A percentile compares a stretch with the other conserved stretches of the same genome.
phyloP scores from a whole-genome alignment of 2,113 vertebrate genomes.

The Jacana jacana region DNA sequence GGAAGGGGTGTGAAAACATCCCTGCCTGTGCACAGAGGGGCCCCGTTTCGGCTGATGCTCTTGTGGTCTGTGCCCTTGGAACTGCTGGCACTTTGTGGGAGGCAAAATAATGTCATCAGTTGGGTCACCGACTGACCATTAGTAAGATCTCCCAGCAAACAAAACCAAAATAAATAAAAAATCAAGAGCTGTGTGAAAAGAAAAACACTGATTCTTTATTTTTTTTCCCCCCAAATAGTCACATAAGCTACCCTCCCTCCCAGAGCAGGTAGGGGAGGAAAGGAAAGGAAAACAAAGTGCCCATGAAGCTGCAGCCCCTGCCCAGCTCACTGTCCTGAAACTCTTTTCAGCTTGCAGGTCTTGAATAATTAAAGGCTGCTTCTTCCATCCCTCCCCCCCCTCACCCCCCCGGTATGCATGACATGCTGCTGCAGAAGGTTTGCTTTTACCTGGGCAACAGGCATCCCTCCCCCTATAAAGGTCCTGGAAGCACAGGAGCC shows the following conservation, averaged over 20 bases:
- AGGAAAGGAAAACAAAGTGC: background rate
- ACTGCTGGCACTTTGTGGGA: background rate
- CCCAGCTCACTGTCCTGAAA: constrained; percentile 21
- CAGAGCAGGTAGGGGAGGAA: background rate
- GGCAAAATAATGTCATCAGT: background rate
- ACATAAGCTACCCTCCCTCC: background rate
- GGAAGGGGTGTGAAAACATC: background rate
- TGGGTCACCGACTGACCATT: background rate
- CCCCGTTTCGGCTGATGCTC: background rate
- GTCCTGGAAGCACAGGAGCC: background rate
- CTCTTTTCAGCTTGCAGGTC: background rate
- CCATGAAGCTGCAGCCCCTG: background rate
- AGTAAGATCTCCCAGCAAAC: background rate
- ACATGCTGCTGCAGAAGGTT: background rate
- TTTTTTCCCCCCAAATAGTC: background rate
- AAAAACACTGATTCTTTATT: background rate
- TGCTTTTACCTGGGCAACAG: background rate
- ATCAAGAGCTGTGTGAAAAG: background rate
- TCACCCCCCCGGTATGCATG: background rate
- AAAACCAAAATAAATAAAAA: background rate
- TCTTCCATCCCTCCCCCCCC: too few relatives aligned
- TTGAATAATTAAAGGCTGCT: constrained; percentile 59
- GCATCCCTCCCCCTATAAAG: background rate
- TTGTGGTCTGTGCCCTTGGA: background rate
- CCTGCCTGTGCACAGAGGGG: background rate